These are phyloP conservation scores for Yasuhikotakia modesta DNA, from an alignment of 2,797 vertebrate genomes.

Conservation along the genomic window DNA sequence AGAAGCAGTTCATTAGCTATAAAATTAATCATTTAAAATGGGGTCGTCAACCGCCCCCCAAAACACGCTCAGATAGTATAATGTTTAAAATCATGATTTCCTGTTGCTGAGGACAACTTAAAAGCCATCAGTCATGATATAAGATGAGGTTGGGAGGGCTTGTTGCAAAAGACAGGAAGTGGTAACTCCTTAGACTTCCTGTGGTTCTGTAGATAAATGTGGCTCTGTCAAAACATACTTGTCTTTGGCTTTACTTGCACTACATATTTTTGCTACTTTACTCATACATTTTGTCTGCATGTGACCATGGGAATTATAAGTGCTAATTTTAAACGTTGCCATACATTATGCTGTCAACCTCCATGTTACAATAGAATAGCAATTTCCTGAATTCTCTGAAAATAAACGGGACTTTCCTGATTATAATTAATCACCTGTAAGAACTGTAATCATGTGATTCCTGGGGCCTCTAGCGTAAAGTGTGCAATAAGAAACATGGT, in stretches of 20 bases:
- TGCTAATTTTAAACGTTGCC: neutral
- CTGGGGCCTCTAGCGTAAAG: neutral
- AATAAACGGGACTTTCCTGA: neutral
- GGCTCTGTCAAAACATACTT: constrained; percentile 46
- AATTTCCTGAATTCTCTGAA: neutral
- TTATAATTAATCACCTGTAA: neutral
- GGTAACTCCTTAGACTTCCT: constrained; percentile 67
- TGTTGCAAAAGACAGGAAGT: constrained; percentile 62
- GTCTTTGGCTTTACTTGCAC: constrained; percentile 42
- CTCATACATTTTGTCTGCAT: neutral
- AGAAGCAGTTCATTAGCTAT: neutral
- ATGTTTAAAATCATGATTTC: constrained; percentile 20
- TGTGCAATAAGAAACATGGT: neutral
- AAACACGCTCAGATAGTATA: neutral
- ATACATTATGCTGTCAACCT: neutral
- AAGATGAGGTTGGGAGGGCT: constrained; percentile 28
- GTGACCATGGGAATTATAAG: neutral
- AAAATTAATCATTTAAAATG: neutral
- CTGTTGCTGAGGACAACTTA: constrained; percentile 3
- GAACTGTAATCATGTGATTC: neutral
- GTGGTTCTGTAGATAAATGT: constrained; percentile 52
- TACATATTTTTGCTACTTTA: constrained; percentile 32
- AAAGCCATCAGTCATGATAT: constrained; percentile 18
- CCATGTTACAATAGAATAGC: neutral
- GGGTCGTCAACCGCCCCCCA: neutral